Conservation (phyloP, 2,888 invertebrate species). For the Balanococcus diminutus region DNA sequence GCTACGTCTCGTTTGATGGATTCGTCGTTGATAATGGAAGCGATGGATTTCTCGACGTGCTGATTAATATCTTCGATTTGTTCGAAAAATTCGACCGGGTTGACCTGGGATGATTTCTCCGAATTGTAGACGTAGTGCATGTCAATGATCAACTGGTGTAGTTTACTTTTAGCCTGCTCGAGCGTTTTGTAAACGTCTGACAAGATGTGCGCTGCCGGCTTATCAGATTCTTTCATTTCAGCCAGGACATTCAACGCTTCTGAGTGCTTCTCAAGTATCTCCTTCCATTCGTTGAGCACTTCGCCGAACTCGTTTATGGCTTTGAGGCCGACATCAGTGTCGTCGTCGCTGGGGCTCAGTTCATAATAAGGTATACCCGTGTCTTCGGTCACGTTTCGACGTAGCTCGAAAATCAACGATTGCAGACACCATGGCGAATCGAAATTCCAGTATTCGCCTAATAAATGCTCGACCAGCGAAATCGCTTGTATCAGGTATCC, state of each 20-base stretch:
- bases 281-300: conserved; percentile 35
- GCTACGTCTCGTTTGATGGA: neutral
- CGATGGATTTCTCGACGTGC: neutral
- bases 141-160: conserved; percentile 42
- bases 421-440: neutral
- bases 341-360: neutral
- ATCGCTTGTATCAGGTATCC: conserved; percentile 29
- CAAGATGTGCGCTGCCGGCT: neutral
- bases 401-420: neutral
- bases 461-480: conserved; percentile 21
- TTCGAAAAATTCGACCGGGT: conserved; percentile 46
- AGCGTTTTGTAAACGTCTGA: neutral
- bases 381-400: neutral
- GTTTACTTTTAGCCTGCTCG: neutral
- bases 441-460: neutral
- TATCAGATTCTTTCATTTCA: conserved; percentile 1
- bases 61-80: conserved; percentile 48
- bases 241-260: neutral
- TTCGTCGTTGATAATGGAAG: neutral
- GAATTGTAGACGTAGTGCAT: conserved; percentile 29
- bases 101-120: neutral
- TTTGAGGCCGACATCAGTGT: neutral
- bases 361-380: conserved; percentile 18
- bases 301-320: neutral
- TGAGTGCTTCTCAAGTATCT: neutral